Evolutionary conservation across 2,113 vertebrate species (phyloP).

Genomic region (Nymphicus hollandicus): DNA sequence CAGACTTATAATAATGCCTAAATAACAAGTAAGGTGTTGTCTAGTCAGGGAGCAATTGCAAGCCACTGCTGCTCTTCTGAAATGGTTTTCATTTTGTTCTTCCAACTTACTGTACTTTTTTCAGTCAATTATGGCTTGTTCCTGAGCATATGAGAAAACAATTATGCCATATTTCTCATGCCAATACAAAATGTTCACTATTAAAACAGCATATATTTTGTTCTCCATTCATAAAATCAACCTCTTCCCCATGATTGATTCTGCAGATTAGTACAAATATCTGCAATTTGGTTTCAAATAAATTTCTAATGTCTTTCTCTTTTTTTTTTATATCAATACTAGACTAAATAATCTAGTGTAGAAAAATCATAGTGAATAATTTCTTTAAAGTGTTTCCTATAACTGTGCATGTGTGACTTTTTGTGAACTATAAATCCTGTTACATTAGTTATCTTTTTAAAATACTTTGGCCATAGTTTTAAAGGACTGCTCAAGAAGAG

Average conservation of each 20-base stretch:
- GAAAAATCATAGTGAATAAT: background rate
- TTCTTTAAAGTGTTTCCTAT: background rate
- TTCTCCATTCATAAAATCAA: constrained; percentile 56
- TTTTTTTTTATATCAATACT: background rate
- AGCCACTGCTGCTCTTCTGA: constrained; percentile 3
- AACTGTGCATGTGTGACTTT: background rate
- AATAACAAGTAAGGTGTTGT: background rate
- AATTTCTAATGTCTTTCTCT: background rate
- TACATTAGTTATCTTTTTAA: background rate
- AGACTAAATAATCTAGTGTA: background rate
- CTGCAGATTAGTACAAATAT: background rate
- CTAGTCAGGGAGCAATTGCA: background rate
- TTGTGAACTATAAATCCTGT: background rate
- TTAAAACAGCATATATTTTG: background rate
- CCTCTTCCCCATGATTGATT: background rate
- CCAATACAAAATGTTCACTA: background rate
- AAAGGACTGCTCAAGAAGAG: background rate
- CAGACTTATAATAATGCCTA: background rate
- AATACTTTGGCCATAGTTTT: background rate
- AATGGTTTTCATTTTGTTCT: constrained; percentile 6
- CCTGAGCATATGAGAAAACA: background rate
- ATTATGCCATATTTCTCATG: background rate
- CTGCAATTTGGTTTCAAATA: background rate
- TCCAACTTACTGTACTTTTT: background rate
- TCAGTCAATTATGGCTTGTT: background rate